Evolutionary conservation across 1,140 invertebrate species (phyloP), one percentile per base, ranked within the genome.

Genomic region (Micrasema longulum): DNA sequence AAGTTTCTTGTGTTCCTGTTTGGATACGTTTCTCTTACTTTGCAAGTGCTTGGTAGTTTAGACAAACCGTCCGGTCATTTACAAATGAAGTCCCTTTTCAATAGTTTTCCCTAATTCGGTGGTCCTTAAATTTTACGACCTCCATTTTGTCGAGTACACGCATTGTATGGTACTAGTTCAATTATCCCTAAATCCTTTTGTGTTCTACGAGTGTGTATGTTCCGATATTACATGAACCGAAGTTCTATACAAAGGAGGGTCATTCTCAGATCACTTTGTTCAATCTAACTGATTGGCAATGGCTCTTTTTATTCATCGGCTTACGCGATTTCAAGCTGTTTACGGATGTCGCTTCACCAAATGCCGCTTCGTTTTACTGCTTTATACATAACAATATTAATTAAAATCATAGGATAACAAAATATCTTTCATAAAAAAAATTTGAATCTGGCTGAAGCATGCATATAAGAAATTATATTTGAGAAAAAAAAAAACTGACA

Each of bases 231-330:
- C 26, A 4, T n/a, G n/a, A 31, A 31, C 55, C 12, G 55, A 26
- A 26, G 26, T 18, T 22, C 55, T 35, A 20, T 41, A 60, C 18
- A 60, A 12, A 35, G 53, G 55, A 10, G 64, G 65, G 41, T 50
- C 50, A 57, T 74, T 74, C 45, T 38, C 45, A 65, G 57, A 36
- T 64, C 67, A 64, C 71, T 69, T 60, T 63, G 26, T 55, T 23
- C 64, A 60, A 73, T 73, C 71, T 22, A 62, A 43, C 31, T 63
- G 72, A 74, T 74, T 74, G 72, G 47, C 66, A 68, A 74, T 65
- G 31, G 64, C 22, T 60, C 64, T 72, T 67, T 67, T 64, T 68
- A 68, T 68, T 31, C 65, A 57, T 57, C 41, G 45, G 62, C 62
- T 64, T 64, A 64, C 43, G 62, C 62, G 45, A 64, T 64, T 47